phyloP scores from a whole-genome alignment of 2,113 vertebrate genomes.

The Ammospiza caudacuta region DNA sequence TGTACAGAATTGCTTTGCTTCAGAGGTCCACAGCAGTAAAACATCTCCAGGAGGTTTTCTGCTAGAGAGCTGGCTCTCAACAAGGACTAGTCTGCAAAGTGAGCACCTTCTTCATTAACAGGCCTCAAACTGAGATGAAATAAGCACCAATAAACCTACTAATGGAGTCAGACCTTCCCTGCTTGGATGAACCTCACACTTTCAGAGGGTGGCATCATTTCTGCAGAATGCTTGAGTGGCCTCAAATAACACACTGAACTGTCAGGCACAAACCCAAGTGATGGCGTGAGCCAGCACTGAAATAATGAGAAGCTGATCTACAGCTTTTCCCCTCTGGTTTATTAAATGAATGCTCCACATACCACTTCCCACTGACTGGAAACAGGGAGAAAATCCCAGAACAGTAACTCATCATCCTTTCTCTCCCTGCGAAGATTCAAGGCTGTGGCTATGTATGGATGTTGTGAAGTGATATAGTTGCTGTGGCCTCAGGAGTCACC shows the following conservation, averaged over 20 bases:
- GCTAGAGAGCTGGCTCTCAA: background rate
- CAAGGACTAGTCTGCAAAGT: background rate
- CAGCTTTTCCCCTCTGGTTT: constrained; percentile 64
- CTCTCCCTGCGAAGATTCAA: constrained; percentile 42
- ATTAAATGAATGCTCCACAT: constrained; percentile 63
- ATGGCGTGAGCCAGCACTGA: constrained; percentile 48
- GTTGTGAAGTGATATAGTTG: constrained; percentile 64
- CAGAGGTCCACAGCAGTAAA: background rate
- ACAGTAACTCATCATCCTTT: constrained; percentile 64
- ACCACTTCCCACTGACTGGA: constrained; percentile 61
- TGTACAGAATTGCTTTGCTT: background rate
- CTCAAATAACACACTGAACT: constrained; percentile 66
- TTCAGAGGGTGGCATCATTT: constrained; percentile 59
- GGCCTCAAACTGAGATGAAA: background rate
- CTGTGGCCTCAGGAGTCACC: constrained; percentile 57
- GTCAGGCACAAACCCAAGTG: constrained; percentile 59
- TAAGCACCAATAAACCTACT: background rate
- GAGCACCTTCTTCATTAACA: background rate
- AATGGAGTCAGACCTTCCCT: background rate
- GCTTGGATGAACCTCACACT: background rate
- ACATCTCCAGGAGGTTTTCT: background rate
- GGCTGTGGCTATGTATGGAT: constrained; percentile 70
- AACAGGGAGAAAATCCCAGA: constrained; percentile 60
- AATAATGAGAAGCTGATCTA: constrained; percentile 70
- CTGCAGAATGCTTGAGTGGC: constrained; percentile 58